Conservation (phyloP, 2,113 vertebrate species). For the Fulmarus glacialis region DNA sequence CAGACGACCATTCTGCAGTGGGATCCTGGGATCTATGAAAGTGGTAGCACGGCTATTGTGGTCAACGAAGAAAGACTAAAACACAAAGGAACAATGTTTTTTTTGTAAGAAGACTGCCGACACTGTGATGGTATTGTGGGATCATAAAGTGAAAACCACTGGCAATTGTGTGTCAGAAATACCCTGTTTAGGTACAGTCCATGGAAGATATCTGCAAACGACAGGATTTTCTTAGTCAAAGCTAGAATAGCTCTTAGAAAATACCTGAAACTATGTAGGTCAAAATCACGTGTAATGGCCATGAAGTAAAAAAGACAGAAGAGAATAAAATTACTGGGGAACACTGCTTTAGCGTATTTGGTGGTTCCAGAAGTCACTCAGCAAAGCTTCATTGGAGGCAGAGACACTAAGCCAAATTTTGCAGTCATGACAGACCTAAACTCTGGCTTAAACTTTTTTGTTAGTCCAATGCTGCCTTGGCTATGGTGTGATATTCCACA, state of each 20-base stretch:
- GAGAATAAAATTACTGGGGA: background rate
- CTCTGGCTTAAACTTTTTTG: background rate
- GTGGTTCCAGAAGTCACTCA: background rate
- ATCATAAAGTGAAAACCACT: background rate
- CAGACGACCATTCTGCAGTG: constrained; percentile 91
- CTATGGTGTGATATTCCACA: background rate
- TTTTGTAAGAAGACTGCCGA: background rate
- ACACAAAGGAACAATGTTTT: background rate
- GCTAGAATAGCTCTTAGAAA: background rate
- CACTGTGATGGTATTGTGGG: background rate
- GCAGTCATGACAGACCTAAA: background rate
- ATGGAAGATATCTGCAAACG: background rate
- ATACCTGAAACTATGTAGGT: background rate
- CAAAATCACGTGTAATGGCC: background rate
- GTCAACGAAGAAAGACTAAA: constrained; percentile 97
- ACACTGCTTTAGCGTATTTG: background rate
- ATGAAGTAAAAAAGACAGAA: background rate
- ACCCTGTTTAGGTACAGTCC: background rate
- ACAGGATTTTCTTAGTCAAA: background rate
- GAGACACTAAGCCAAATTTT: background rate
- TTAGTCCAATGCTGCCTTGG: background rate
- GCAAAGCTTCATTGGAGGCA: background rate
- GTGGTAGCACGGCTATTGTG: constrained; percentile 98
- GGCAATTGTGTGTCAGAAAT: background rate
- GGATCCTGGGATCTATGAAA: constrained; percentile 96